These are phyloP conservation scores for Andrena flavipes DNA, from an alignment of 2,888 invertebrate species.

Conservation along the genomic window DNA sequence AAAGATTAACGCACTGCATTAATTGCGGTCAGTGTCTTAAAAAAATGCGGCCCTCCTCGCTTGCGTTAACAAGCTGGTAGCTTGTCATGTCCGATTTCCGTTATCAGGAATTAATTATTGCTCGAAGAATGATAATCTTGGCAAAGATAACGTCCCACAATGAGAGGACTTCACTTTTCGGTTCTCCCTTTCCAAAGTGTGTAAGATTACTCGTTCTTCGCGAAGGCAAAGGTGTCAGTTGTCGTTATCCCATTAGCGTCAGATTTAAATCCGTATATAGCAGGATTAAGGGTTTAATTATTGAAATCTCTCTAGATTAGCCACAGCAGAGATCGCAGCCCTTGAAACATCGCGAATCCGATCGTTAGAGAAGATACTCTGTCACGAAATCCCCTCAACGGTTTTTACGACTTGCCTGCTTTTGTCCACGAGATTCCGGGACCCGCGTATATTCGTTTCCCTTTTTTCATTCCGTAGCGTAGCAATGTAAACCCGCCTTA, in stretches of 20 bases:
- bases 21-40: constrained; percentile 35
- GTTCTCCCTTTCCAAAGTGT: too few species aligned
- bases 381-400: constrained; percentile 36
- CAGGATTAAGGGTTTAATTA: constrained; percentile 14
- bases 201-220: background rate
- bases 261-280: constrained; percentile 8
- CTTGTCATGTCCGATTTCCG: constrained; percentile 29
- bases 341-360: constrained; percentile 33
- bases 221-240: background rate
- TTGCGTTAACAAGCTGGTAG: constrained; percentile 18
- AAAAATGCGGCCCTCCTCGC: constrained; percentile 21
- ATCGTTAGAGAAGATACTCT: constrained; percentile 24
- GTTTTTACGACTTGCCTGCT: constrained; percentile 50
- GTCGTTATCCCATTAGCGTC: background rate
- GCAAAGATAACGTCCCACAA: too few species aligned
- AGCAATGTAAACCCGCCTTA: constrained; percentile 36
- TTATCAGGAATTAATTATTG: background rate
- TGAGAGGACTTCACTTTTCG: too few species aligned
- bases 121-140: too few species aligned
- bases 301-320: constrained; percentile 16
- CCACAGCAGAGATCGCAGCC: constrained; percentile 14
- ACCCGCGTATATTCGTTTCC: background rate
- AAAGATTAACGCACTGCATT: constrained; percentile 74
- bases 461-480: constrained; percentile 21
- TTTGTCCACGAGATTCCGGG: constrained; percentile 47